phyloP scores from a whole-genome alignment of 1,140 invertebrate genomes.

The Penaeus vannamei region DNA sequence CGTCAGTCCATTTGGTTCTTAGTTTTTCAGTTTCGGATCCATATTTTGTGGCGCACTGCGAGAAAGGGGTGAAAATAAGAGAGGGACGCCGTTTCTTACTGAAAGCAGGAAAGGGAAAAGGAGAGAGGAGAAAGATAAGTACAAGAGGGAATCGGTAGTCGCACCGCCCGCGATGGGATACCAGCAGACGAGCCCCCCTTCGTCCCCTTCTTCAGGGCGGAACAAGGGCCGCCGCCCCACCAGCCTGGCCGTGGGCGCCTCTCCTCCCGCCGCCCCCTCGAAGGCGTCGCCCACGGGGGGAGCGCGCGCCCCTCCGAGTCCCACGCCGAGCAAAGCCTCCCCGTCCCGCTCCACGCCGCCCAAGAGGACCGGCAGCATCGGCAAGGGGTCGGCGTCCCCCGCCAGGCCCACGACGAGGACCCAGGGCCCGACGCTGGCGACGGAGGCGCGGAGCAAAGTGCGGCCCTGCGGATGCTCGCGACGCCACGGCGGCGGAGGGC shows the following conservation, averaged over 20 bases:
- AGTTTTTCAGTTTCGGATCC: neutral
- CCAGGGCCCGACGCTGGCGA: slow-evolving; percentile 36
- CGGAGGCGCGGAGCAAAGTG: slow-evolving; percentile 45
- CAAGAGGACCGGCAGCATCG: slow-evolving; percentile 13
- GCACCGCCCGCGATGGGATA: neutral
- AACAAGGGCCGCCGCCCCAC: slow-evolving; percentile 33
- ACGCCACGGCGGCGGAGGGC: slow-evolving; percentile 29
- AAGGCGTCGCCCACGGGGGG: no score
- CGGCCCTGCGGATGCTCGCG: slow-evolving; percentile 45
- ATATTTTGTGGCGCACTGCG: neutral
- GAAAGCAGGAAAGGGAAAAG: neutral
- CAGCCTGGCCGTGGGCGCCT: neutral
- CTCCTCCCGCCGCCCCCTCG: no score
- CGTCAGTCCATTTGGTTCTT: neutral
- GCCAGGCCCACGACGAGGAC: slow-evolving; percentile 4
- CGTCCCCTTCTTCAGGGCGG: neutral
- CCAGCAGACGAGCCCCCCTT: neutral
- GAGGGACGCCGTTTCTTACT: neutral
- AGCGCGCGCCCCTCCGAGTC: slow-evolving; percentile 19
- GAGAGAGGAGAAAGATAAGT: neutral
- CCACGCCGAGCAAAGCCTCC: slow-evolving; percentile 16
- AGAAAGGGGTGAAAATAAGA: neutral
- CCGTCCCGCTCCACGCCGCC: slow-evolving; percentile 17
- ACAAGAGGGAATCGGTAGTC: neutral
- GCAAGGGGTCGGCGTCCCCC: neutral